These are phyloP conservation scores for Amia ocellicauda DNA, from an alignment of 2,113 vertebrate genomes.

Conservation along the genomic window DNA sequence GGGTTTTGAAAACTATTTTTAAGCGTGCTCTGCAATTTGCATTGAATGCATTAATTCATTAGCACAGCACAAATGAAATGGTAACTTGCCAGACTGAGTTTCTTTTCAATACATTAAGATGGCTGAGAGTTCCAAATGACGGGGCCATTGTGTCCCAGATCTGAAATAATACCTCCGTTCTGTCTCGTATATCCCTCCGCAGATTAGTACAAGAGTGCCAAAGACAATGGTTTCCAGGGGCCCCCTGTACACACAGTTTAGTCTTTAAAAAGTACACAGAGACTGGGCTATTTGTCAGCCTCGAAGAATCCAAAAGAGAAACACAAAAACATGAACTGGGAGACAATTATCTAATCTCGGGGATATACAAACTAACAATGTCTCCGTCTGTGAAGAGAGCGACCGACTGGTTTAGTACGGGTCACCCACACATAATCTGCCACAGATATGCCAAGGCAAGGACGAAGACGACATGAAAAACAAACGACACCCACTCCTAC, in stretches of 20 bases:
- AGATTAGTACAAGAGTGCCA: not conserved
- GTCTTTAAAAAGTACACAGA: not conserved
- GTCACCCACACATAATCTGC: not conserved
- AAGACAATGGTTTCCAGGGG: not conserved
- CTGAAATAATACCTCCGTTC: too few species aligned
- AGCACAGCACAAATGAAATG: too few species aligned
- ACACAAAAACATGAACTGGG: not conserved
- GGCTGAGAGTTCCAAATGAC: not conserved
- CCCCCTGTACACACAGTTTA: not conserved
- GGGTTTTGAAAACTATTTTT: too few species aligned
- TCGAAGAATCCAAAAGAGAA: not conserved
- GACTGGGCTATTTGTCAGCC: not conserved
- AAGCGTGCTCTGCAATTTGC: too few species aligned
- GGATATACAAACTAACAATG: not conserved
- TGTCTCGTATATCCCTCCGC: not conserved
- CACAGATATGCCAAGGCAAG: not conserved
- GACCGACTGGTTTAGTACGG: not conserved
- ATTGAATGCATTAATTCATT: too few species aligned
- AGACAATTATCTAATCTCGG: not conserved
- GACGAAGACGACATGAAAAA: not conserved
- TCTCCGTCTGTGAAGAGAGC: not conserved
- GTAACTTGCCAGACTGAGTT: too few species aligned
- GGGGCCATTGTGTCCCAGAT: not conserved
- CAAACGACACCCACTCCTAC: slow-evolving; percentile 44
- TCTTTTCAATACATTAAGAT: too few species aligned